These are phyloP conservation scores for Myotis findleyi DNA, from an alignment of 2,797 vertebrate species.

Conservation along the genomic window DNA sequence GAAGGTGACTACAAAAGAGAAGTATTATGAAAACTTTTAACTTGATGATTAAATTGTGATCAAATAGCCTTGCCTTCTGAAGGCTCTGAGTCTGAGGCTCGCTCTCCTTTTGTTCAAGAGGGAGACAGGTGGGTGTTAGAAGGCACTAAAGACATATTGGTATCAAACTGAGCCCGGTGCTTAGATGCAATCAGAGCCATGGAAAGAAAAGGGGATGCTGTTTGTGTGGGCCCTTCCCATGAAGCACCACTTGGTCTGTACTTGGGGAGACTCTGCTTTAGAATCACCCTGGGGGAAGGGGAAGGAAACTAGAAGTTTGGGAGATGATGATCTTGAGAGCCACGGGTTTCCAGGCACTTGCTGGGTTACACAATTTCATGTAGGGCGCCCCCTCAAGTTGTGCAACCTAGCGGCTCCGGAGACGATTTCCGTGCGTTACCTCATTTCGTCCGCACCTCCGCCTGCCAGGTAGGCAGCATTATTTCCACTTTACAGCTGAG, in stretches of 20 bases:
- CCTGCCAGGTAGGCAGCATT: background rate
- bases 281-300: background rate
- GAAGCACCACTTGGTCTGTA: background rate
- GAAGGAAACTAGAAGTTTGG: background rate
- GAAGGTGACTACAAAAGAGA: background rate
- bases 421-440: background rate
- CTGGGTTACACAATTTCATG: background rate
- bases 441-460: background rate
- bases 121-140: background rate
- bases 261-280: background rate
- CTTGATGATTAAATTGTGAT: background rate
- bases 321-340: background rate
- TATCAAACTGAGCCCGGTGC: background rate
- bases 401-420: background rate
- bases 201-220: background rate
- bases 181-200: background rate
- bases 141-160: background rate
- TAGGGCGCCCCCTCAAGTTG: background rate
- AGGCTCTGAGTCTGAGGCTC: background rate
- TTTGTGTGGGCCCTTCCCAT: background rate
- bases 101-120: background rate
- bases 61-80: background rate
- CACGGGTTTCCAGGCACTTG: rapidly evolving
- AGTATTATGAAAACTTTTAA: background rate
- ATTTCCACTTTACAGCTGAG: background rate